These are phyloP conservation scores for Rhadina sibilatrix DNA, from an alignment of 2,113 vertebrate genomes.

Conservation along the genomic window DNA sequence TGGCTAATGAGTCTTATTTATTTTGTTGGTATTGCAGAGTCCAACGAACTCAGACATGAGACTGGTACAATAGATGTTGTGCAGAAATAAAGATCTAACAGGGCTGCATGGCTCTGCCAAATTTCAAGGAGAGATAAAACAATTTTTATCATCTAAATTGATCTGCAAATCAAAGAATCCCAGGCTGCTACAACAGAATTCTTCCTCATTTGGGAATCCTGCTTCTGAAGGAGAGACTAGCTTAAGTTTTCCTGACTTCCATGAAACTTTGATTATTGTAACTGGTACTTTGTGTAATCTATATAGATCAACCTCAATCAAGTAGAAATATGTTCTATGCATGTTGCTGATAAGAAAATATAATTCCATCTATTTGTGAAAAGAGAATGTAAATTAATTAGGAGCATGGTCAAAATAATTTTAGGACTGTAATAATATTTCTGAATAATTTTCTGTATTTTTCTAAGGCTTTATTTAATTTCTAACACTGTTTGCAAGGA, in stretches of 20 bases:
- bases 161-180: not conserved
- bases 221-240: not conserved
- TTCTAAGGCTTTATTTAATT: not conserved
- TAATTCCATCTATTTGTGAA: not conserved
- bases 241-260: not conserved
- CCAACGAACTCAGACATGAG: not conserved
- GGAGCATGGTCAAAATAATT: not conserved
- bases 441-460: not conserved
- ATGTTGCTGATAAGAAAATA: not conserved
- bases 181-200: not conserved
- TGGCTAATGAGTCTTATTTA: constrained; percentile 42
- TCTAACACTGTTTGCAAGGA: not conserved
- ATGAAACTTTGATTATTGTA: not conserved
- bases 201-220: not conserved
- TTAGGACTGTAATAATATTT: fast-evolving
- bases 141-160: not conserved
- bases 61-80: not conserved
- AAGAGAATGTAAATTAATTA: not conserved
- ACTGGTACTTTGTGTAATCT: not conserved
- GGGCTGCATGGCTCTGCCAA: not conserved
- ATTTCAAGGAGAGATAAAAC: not conserved
- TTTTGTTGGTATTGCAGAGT: not conserved
- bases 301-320: not conserved
- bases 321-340: not conserved
- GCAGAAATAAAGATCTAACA: not conserved